Percentiles rank a stretch among this genome's conserved stretches.
Evolutionary conservation across 2,888 invertebrate genomes (phyloP).

Genomic region (Leuctra nigra): DNA sequence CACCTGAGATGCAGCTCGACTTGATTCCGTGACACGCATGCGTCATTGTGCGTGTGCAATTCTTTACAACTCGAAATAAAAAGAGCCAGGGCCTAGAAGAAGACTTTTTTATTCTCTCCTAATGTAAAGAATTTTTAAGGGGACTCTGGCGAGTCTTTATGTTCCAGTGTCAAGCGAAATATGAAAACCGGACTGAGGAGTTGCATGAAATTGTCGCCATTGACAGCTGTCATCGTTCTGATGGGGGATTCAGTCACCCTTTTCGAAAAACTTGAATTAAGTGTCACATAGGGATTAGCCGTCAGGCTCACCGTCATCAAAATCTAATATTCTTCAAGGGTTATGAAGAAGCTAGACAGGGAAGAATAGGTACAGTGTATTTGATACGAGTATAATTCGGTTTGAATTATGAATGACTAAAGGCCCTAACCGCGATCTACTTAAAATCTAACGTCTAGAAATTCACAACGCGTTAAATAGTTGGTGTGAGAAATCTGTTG

Average conservation of each 20-base stretch:
- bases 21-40: too few relatives aligned
- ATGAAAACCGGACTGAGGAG: too few relatives aligned
- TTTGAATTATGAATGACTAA: conserved; percentile 18
- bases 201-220: conserved; percentile 24
- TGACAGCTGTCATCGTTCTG: conserved; percentile 24
- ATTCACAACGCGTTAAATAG: conserved; percentile 5
- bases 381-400: conserved; percentile 12
- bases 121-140: too few relatives aligned
- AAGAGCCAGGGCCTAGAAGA: too few relatives aligned
- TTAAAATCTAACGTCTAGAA: conserved; percentile 15
- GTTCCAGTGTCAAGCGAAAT: too few relatives aligned
- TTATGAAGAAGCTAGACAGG: conserved; percentile 14
- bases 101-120: too few relatives aligned
- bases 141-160: too few relatives aligned
- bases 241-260: conserved; percentile 20
- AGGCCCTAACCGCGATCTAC: conserved; percentile 15
- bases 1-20: conserved; percentile 13
- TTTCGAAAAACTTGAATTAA: conserved; percentile 14
- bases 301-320: conserved; percentile 11
- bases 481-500: conserved; percentile 12
- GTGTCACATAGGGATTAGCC: conserved; percentile 7
- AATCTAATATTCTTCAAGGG: conserved; percentile 15
- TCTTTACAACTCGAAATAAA: too few relatives aligned
- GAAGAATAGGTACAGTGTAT: conserved; percentile 15
- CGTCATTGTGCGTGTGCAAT: too few relatives aligned